phyloP scores from a whole-genome alignment of 1,140 invertebrate genomes.

The Paramacrobiotus metropolitanus region DNA sequence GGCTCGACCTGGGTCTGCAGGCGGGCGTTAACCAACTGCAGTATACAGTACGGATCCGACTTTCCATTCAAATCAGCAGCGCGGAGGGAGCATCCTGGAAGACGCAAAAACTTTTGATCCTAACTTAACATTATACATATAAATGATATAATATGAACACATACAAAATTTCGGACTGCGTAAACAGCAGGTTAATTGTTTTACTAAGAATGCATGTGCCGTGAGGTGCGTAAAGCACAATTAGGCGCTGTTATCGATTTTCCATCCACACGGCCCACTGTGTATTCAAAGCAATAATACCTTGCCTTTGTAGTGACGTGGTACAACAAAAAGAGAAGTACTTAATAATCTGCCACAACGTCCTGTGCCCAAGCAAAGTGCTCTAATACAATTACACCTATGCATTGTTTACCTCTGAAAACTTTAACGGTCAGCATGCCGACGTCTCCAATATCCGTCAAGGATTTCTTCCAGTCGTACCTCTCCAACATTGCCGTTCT shows the following conservation, averaged over 20 bases:
- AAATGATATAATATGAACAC: too few relatives aligned
- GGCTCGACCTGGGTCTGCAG: conserved; percentile 96
- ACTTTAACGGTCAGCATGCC: conserved; percentile 4
- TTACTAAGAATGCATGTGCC: too few relatives aligned
- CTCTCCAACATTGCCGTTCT: neutral
- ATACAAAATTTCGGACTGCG: conserved; percentile 11
- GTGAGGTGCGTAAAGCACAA: conserved; percentile 7
- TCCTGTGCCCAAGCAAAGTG: too few relatives aligned
- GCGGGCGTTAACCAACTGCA: conserved; percentile 77
- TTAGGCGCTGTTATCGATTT: neutral
- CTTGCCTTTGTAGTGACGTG: conserved; percentile 72
- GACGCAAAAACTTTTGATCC: too few relatives aligned
- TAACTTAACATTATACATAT: too few relatives aligned
- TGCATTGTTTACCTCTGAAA: conserved; percentile 31
- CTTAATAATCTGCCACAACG: too few relatives aligned
- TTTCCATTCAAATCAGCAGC: conserved; percentile 26
- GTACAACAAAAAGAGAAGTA: too few relatives aligned
- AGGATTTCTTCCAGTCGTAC: neutral
- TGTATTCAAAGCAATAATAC: conserved; percentile 43
- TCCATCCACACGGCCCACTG: neutral
- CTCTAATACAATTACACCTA: conserved; percentile 58
- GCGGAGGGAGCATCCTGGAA: conserved; percentile 18
- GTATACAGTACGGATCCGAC: conserved; percentile 81
- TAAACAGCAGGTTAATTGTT: conserved; percentile 11
- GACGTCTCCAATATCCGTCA: neutral